A percentile compares a stretch with the other conserved stretches of the same genome.
Conservation (phyloP, 2,888 invertebrate species). For the Pyrocoelia pectoralis region DNA sequence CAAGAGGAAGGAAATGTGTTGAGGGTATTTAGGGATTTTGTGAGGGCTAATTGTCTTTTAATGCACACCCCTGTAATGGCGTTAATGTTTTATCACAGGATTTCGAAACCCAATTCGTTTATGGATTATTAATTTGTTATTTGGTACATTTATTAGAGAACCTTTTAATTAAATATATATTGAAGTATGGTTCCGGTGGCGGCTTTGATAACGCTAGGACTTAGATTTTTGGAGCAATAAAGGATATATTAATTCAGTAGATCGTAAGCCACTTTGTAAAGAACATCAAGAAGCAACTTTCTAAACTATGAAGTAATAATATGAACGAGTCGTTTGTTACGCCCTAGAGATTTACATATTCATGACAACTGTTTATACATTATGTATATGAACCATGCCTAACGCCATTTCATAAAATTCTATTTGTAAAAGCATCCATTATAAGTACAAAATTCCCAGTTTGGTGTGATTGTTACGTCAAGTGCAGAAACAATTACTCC, state of each 20-base stretch:
- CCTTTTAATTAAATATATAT: not conserved
- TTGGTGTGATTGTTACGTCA: not conserved
- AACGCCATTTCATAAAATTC: not conserved
- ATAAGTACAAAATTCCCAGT: not conserved
- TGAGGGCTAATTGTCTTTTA: constrained; percentile 11
- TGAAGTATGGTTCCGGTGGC: not conserved
- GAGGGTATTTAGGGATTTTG: constrained; percentile 2
- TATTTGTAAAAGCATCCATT: not conserved
- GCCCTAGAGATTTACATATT: not conserved
- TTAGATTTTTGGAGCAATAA: not conserved
- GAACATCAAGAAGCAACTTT: not conserved
- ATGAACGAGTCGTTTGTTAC: not conserved
- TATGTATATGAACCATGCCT: not conserved
- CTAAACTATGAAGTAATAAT: not conserved
- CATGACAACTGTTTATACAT: not conserved
- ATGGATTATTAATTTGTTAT: constrained; percentile 3
- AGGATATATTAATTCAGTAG: not conserved
- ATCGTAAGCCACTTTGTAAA: no score
- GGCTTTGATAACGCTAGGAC: not conserved
- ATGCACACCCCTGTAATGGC: constrained; percentile 1
- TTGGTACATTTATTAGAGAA: not conserved
- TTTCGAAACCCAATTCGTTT: constrained; percentile 1
- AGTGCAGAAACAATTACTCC: constrained; percentile 3
- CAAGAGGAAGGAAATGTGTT: constrained; percentile 8
- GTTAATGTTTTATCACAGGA: not conserved